Conservation (phyloP, 2,888 invertebrate species). For the Ectemnius lituratus region DNA sequence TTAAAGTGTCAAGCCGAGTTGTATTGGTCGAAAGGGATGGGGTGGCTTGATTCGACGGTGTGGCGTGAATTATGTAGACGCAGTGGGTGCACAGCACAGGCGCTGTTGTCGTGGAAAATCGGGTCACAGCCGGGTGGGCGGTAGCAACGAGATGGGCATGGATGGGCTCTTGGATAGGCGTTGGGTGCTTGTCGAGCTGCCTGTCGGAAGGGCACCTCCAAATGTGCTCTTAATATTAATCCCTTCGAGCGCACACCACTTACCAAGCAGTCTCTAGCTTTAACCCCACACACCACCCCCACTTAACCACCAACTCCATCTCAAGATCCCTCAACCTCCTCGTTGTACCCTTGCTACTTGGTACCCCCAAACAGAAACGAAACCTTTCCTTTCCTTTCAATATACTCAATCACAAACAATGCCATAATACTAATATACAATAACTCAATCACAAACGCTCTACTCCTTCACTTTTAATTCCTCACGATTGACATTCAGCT, state of each 20-base stretch:
- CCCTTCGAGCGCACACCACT: slow-evolving; percentile 52
- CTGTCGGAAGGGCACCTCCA: slow-evolving; percentile 46
- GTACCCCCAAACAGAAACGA: too few species aligned
- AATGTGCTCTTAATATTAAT: slow-evolving; percentile 64
- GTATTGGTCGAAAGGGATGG: slow-evolving; percentile 53
- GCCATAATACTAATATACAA: too few species aligned
- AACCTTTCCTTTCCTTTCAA: too few species aligned
- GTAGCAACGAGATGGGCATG: background rate
- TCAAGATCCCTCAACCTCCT: too few species aligned
- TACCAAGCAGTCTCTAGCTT: slow-evolving; percentile 33
- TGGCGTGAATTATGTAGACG: slow-evolving; percentile 58
- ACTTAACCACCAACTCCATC: too few species aligned
- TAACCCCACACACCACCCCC: slow-evolving; percentile 17
- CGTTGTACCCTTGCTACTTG: too few species aligned
- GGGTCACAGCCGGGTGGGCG: slow-evolving; percentile 46
- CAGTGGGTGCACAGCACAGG: slow-evolving; percentile 23
- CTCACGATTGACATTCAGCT: too few species aligned
- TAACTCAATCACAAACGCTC: too few species aligned
- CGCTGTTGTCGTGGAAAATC: slow-evolving; percentile 59
- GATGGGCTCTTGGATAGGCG: background rate
- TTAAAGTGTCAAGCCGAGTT: slow-evolving; percentile 52
- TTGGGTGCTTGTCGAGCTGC: background rate
- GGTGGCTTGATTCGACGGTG: slow-evolving; percentile 45
- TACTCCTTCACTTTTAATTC: too few species aligned
- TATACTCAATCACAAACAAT: too few species aligned